These are phyloP conservation scores for Ceryle rudis DNA, from an alignment of 2,797 vertebrate species.

Conservation along the genomic window DNA sequence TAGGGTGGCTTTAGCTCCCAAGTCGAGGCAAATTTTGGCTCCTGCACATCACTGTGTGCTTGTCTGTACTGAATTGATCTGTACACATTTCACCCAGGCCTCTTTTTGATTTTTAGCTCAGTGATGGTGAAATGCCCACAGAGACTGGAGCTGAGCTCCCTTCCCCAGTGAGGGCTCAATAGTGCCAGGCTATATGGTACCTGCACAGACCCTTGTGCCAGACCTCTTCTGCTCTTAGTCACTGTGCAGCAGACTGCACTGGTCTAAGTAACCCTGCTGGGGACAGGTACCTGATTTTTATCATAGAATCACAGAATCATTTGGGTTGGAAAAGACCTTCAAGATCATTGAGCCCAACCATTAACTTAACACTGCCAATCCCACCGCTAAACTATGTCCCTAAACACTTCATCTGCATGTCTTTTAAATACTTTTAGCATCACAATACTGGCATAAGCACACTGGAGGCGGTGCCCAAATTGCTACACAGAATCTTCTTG, in stretches of 20 bases:
- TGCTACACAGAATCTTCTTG: not conserved
- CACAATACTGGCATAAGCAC: not conserved
- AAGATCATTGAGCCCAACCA: not conserved
- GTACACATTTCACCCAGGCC: not conserved
- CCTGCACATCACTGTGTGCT: not conserved
- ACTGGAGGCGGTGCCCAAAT: not conserved
- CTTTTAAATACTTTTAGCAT: not conserved
- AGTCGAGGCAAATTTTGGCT: not conserved
- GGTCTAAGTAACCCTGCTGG: not conserved
- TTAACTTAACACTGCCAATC: not conserved
- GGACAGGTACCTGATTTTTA: not conserved
- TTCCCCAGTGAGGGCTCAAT: not conserved
- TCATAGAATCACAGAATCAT: too few relatives aligned
- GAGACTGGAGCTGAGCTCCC: not conserved
- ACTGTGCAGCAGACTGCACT: accelerated
- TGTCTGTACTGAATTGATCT: not conserved
- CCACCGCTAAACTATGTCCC: not conserved
- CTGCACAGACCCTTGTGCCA: not conserved
- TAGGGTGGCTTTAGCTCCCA: not conserved
- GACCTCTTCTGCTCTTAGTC: not conserved
- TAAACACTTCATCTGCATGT: not conserved
- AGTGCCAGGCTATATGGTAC: not conserved
- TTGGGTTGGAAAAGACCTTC: not conserved
- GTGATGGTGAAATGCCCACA: not conserved
- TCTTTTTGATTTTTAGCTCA: not conserved